Conservation (phyloP, 2,888 invertebrate species). For the Caenorhabditis auriculariae region DNA sequence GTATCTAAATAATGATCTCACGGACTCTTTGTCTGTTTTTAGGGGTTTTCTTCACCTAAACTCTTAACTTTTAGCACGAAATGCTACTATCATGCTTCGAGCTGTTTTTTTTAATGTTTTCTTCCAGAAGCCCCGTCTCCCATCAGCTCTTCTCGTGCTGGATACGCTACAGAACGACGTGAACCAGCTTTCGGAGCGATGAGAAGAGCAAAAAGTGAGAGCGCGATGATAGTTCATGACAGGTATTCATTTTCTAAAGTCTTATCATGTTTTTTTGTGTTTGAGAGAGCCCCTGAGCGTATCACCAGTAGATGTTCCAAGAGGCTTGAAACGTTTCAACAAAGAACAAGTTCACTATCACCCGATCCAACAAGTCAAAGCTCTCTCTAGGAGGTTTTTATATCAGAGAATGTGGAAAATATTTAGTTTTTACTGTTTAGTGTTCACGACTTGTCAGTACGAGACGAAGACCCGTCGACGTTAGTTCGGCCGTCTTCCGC, state of each 20-base stretch:
- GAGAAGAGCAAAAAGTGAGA: constrained; percentile 55
- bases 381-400: constrained; percentile 29
- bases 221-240: constrained; percentile 43
- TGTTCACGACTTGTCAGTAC: constrained; percentile 33
- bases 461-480: constrained; percentile 28
- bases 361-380: constrained; percentile 37
- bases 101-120: too few relatives aligned
- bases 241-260: constrained; percentile 7
- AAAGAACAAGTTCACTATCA: constrained; percentile 37
- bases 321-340: constrained; percentile 27
- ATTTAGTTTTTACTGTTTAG: constrained; percentile 11
- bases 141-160: constrained; percentile 13
- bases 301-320: constrained; percentile 26
- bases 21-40: too few relatives aligned
- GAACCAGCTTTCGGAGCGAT: constrained; percentile 41
- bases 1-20: too few relatives aligned
- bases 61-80: too few relatives aligned
- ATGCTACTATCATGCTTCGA: too few relatives aligned
- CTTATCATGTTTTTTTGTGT: neutral
- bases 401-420: neutral
- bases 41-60: too few relatives aligned
- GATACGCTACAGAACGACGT: constrained; percentile 23
- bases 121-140: constrained; percentile 25
- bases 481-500: constrained; percentile 33
- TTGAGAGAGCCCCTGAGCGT: constrained; percentile 14